A percentile compares a stretch with the other conserved stretches of the same genome.
Evolutionary conservation across 1,140 invertebrate genomes (phyloP).

Genomic region (Drosophila paulistorum): DNA sequence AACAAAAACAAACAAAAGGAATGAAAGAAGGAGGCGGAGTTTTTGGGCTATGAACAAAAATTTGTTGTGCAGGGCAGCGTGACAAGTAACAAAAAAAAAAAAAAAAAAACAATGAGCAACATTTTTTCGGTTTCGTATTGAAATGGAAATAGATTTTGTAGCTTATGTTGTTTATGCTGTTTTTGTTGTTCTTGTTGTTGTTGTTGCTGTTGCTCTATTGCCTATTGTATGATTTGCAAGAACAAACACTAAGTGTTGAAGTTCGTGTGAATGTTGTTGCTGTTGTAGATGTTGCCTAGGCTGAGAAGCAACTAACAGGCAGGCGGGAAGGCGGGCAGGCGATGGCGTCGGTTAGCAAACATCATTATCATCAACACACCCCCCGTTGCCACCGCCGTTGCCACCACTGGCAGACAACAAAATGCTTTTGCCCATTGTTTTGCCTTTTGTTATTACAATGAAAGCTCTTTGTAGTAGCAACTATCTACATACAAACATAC

Average conservation of each 20-base stretch:
- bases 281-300: constrained; percentile 24
- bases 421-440: constrained; percentile 64
- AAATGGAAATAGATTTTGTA: constrained; percentile 73
- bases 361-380: constrained; percentile 63
- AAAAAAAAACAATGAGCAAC: constrained; percentile 45
- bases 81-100: constrained; percentile 55
- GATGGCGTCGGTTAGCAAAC: constrained; percentile 45
- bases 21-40: constrained; percentile 8
- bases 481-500: constrained; percentile 21
- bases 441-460: constrained; percentile 73
- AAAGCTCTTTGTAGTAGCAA: constrained; percentile 72
- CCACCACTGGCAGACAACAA: constrained; percentile 18
- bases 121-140: constrained; percentile 60
- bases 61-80: constrained; percentile 69
- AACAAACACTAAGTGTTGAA: constrained; percentile 61
- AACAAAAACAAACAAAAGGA: constrained; percentile 18
- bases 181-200: background rate
- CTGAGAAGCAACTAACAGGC: constrained; percentile 30
- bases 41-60: background rate
- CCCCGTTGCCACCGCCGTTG: constrained; percentile 4
- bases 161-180: background rate
- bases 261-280: constrained; percentile 67
- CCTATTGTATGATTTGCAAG: constrained; percentile 58
- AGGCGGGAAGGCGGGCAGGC: constrained; percentile 1
- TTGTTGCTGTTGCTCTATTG: constrained; percentile 5